A percentile compares a stretch with the other conserved stretches of the same genome.
phyloP scores from a whole-genome alignment of 1,140 invertebrate species.

The Caenorhabditis brenneri region DNA sequence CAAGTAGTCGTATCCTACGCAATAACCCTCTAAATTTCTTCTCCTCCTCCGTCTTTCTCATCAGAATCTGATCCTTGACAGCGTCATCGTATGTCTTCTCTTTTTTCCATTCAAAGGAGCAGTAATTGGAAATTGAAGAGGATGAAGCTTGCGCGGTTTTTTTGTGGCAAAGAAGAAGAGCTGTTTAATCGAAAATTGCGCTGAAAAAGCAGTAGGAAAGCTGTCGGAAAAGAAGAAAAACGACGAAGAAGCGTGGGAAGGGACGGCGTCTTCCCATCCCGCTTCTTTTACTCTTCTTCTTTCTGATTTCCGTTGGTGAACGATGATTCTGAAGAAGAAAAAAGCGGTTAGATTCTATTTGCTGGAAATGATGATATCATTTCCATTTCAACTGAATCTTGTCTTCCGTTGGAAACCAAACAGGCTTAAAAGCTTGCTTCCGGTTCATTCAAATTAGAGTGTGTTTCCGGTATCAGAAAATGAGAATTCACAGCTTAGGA shows the following conservation, averaged over 20 bases:
- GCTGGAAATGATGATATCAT: neutral
- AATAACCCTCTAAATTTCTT: neutral
- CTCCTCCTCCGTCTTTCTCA: neutral
- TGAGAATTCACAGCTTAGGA: too few species aligned
- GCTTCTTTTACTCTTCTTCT: neutral
- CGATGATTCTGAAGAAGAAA: neutral
- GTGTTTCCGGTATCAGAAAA: too few species aligned
- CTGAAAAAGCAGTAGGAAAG: slow-evolving; percentile 1
- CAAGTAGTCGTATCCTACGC: neutral
- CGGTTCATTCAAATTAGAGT: neutral
- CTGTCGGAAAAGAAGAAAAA: neutral
- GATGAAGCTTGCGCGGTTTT: neutral
- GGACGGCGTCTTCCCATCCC: neutral
- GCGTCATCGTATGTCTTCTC: neutral
- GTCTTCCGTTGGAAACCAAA: too few species aligned
- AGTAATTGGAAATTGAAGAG: slow-evolving; percentile 43
- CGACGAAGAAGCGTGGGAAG: slow-evolving; percentile 20
- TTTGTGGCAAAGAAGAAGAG: neutral
- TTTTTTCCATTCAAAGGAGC: neutral
- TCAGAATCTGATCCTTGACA: slow-evolving; percentile 36
- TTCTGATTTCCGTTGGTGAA: neutral
- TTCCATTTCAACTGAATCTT: too few species aligned
- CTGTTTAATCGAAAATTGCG: slow-evolving; percentile 34
- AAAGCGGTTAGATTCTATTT: neutral
- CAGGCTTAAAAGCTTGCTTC: too few species aligned